Evolutionary conservation across 2,888 invertebrate genomes (phyloP).

Genomic region (Erpobdella octoculata): DNA sequence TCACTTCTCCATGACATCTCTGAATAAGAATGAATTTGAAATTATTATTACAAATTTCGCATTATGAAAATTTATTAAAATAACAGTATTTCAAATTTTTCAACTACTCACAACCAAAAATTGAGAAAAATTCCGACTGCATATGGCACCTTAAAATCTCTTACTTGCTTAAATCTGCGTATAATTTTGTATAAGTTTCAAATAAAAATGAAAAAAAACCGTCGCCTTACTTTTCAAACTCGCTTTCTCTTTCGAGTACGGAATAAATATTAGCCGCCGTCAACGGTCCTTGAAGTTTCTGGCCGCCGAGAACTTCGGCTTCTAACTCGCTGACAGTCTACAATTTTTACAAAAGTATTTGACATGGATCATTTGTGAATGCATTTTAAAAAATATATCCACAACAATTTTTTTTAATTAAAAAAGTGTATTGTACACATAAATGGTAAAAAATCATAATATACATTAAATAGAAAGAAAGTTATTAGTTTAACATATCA

Average conservation of each 20-base stretch:
- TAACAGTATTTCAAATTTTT: background rate
- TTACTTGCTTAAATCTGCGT: too few species aligned
- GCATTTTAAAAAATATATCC: background rate
- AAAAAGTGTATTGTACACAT: background rate
- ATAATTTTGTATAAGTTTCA: too few species aligned
- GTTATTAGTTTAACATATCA: too few species aligned
- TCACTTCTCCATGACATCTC: conserved; percentile 71
- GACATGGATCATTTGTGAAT: background rate
- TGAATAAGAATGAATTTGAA: background rate
- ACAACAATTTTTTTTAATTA: background rate
- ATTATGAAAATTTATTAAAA: background rate
- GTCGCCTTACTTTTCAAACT: conserved; percentile 67
- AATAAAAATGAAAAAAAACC: background rate
- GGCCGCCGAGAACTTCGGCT: conserved; percentile 90
- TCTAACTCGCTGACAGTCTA: conserved; percentile 68
- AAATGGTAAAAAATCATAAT: background rate
- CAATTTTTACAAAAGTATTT: too few species aligned
- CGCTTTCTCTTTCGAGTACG: conserved; percentile 74
- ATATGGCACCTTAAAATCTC: too few species aligned
- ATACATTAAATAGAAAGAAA: too few species aligned
- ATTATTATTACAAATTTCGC: background rate
- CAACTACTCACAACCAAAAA: background rate
- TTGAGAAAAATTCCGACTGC: background rate
- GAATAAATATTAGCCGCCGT: conserved; percentile 93
- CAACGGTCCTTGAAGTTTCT: conserved; percentile 92